Evolutionary conservation across 2,797 vertebrate species (phyloP), one percentile per base, ranked within the genome.

Genomic region (Alfaro cultratus): DNA sequence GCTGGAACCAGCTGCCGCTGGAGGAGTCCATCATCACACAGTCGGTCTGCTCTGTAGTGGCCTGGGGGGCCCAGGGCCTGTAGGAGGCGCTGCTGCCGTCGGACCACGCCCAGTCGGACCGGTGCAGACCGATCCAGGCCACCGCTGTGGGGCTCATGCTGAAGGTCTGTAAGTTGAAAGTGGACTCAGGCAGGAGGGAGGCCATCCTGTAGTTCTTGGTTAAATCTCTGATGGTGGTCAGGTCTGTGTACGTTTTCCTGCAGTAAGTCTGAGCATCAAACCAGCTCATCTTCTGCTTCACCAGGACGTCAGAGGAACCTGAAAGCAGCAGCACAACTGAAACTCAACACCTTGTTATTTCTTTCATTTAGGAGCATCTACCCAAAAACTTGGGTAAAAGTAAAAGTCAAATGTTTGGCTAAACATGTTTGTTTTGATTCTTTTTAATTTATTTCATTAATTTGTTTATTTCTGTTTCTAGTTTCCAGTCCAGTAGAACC

Each of bases 11-110:
- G 7, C 0, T 0, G 1, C 21, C 70, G 0, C 41, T 39, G 2
- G 43, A 34, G 0, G 1, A 2, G 1, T 49, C 10, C 1, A 81
- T 41, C n/a, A 7, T 1, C 18, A 36, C 78, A n/a, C 89, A 87
- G 9, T 31, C 1, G 1, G 0, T 4, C 0, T 0, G 3, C 7
- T 7, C 0, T 0, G 0, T 11, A 0, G 55, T 3, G 2, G 31
- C 2, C 0, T 11, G 0, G 0, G 0, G 0, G 0, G 0, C 43
- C 72, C 45, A 83, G 0, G 0, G 0, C 11, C 13, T 36, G 75
- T 31, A 86, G 73, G 76, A 0, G 53, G 18, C 0, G 16, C 0
- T 1, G 36, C 31, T 82, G 13, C 1, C 1, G 5, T 88, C 82
- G 0, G 89, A 87, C 85, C 87, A 88, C 10, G 0, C 2, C 81